Evolutionary conservation across 2,113 vertebrate species (phyloP).

Genomic region (Ceyx cyanopectus): DNA sequence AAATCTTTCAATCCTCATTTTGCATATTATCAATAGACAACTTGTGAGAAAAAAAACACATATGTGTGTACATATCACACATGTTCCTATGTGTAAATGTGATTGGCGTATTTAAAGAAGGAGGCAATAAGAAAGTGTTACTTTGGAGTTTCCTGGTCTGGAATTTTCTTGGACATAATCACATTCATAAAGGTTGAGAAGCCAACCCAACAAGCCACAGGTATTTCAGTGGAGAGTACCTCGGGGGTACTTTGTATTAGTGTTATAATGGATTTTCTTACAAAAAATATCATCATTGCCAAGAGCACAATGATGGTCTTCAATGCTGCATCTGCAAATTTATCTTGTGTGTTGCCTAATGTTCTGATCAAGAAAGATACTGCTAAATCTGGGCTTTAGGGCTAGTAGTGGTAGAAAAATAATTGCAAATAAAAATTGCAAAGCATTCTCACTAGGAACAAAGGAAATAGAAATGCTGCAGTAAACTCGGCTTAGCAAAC

Average conservation of each 20-base stretch:
- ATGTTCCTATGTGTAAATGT: background rate
- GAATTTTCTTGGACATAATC: background rate
- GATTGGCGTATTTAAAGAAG: background rate
- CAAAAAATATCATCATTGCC: background rate
- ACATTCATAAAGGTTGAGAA: background rate
- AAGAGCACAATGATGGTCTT: background rate
- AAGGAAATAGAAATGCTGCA: background rate
- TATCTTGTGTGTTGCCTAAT: background rate
- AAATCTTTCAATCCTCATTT: background rate
- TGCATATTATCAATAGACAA: background rate
- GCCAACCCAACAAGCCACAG: background rate
- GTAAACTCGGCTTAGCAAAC: background rate
- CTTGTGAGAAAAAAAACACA: background rate
- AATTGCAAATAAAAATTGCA: background rate
- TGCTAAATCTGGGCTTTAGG: background rate
- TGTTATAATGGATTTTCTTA: background rate
- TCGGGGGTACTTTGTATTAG: background rate
- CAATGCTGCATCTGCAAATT: background rate
- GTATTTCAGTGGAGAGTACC: background rate
- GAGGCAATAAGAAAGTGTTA: background rate
- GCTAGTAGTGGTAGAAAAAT: background rate
- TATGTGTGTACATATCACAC: fast-evolving
- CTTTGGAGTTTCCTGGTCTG: background rate
- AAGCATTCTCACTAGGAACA: background rate
- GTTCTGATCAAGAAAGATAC: background rate